Conservation (phyloP, 37 sponge, comb jelly and placozoan species). For the Amphimedon queenslandica region DNA sequence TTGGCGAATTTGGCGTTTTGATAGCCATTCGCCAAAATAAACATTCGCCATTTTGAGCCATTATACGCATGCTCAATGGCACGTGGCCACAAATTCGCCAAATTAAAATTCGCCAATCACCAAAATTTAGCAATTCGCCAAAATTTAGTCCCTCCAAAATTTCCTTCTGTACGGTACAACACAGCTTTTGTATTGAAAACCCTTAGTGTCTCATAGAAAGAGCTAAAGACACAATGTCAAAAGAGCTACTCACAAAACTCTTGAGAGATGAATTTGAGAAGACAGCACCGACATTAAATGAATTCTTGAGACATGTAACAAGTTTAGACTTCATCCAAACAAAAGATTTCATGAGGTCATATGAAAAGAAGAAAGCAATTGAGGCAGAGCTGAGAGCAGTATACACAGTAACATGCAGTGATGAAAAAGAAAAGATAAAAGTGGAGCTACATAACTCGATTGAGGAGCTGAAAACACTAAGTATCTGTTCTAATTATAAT, state of each 20-base stretch:
- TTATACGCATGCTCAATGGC: too few relatives aligned
- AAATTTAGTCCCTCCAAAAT: too few relatives aligned
- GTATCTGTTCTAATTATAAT: slow-evolving; percentile 14
- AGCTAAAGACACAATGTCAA: background rate
- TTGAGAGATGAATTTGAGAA: slow-evolving; percentile 5
- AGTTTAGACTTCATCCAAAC: slow-evolving; percentile 5
- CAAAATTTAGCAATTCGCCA: too few relatives aligned
- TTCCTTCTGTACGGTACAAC: background rate
- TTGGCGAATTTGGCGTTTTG: too few relatives aligned
- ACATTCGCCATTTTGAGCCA: too few relatives aligned
- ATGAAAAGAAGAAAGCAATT: slow-evolving; percentile 22
- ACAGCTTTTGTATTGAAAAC: slow-evolving; percentile 39
- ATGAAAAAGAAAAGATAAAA: slow-evolving; percentile 3
- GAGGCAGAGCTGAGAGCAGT: background rate
- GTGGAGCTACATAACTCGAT: background rate
- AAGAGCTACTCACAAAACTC: background rate
- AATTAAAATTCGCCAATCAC: too few relatives aligned
- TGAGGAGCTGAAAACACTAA: slow-evolving; percentile 14
- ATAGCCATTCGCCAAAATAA: too few relatives aligned
- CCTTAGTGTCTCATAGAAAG: slow-evolving; percentile 41
- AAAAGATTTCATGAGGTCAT: slow-evolving; percentile 6
- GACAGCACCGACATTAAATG: background rate
- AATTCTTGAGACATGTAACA: background rate
- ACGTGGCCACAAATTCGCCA: too few relatives aligned
- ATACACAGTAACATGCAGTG: background rate